Evolutionary conservation across 2,888 invertebrate genomes (phyloP).

Genomic region (Ennomos fuscantarius): DNA sequence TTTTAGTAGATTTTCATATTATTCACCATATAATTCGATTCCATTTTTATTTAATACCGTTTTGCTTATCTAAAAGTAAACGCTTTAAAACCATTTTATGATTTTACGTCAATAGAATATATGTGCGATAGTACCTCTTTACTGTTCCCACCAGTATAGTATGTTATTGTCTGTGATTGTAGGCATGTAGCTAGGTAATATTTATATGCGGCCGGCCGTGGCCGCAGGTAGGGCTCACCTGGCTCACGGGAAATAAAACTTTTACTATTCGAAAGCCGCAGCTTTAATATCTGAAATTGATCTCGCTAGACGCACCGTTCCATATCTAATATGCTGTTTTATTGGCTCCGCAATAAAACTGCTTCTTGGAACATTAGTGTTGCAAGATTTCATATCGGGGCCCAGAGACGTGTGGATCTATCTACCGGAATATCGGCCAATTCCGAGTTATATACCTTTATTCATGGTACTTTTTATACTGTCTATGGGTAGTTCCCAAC

Average conservation of each 20-base stretch:
- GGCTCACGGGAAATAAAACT: slow-evolving; percentile 67
- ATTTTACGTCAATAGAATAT: no score
- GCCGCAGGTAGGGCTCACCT: slow-evolving; percentile 48
- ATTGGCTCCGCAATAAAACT: slow-evolving; percentile 52
- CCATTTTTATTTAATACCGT: no score
- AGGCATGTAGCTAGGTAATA: no score
- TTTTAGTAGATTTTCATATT: no score
- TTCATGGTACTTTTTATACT: slow-evolving; percentile 40
- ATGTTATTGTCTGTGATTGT: no score
- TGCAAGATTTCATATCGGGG: slow-evolving; percentile 43
- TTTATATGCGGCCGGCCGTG: no score
- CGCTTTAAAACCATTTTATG: no score
- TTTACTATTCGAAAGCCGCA: slow-evolving; percentile 58
- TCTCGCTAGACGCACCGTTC: slow-evolving; percentile 39
- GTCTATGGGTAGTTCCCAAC: slow-evolving; percentile 23
- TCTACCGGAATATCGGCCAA: slow-evolving; percentile 40
- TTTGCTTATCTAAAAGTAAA: no score
- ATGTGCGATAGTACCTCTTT: no score
- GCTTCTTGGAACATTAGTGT: slow-evolving; percentile 49
- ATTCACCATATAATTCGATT: no score
- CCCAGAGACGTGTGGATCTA: slow-evolving; percentile 11
- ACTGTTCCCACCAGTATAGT: no score
- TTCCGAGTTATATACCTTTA: slow-evolving; percentile 46
- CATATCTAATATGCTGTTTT: slow-evolving; percentile 51
- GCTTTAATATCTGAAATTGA: slow-evolving; percentile 63